phyloP scores from a whole-genome alignment of 2,797 vertebrate species.

The Pteropus rufus region DNA sequence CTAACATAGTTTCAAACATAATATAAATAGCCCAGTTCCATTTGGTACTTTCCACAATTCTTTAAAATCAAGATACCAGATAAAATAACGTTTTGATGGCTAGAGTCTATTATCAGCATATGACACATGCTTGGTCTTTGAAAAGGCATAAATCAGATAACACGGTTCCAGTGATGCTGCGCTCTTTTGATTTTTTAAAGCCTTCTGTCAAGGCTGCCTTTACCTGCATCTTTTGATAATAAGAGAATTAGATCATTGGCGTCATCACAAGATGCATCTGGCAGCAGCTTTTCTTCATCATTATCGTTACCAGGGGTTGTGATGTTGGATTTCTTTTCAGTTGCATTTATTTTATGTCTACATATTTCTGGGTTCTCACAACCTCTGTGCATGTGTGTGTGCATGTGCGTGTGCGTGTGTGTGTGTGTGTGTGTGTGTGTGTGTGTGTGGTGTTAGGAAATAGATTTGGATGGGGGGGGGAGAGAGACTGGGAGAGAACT shows the following conservation, averaged over 20 bases:
- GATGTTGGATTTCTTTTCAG: conserved; percentile 40
- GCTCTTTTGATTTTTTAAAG: conserved; percentile 58
- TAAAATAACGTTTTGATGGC: conserved; percentile 70
- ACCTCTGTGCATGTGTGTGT: neutral
- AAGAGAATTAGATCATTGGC: conserved; percentile 56
- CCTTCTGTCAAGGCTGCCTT: conserved; percentile 58
- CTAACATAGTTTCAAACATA: conserved; percentile 45
- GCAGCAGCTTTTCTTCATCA: conserved; percentile 60
- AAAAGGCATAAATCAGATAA: conserved; percentile 72
- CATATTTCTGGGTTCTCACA: conserved; percentile 10
- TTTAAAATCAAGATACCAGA: conserved; percentile 73
- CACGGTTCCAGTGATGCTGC: conserved; percentile 31
- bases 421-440: neutral
- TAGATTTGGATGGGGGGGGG: neutral
- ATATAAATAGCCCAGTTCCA: conserved; percentile 52
- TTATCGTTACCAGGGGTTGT: conserved; percentile 10
- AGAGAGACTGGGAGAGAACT: neutral
- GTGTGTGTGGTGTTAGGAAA: neutral
- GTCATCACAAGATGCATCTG: conserved; percentile 57
- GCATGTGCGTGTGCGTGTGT: neutral
- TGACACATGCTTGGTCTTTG: conserved; percentile 55
- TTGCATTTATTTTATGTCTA: conserved; percentile 61
- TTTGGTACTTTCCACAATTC: conserved; percentile 63
- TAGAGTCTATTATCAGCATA: conserved; percentile 65
- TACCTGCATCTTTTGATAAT: conserved; percentile 65